Evolutionary conservation across 2,797 vertebrate species (phyloP), one percentile per base, ranked within the genome.

Genomic region (Siniperca obscura): DNA sequence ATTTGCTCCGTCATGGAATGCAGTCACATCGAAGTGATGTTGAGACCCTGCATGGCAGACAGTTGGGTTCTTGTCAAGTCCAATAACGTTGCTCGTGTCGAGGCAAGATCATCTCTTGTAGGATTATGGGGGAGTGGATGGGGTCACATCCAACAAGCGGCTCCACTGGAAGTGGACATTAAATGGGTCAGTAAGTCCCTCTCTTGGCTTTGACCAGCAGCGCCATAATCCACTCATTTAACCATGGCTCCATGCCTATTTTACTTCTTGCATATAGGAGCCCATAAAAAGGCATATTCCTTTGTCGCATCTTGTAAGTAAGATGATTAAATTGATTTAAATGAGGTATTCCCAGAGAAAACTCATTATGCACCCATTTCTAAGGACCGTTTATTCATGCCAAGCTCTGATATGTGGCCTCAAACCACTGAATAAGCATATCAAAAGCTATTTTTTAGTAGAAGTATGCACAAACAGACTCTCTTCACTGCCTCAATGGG

Each of bases 151-250:
- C 91, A 93, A 91, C 87, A 89, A 74, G 85, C 87, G 7, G 88
- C 86, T 91, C 76, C 87, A 71, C 87, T 93, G 84, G 67, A 94
- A 92, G 91, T 90, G 89, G 89, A 91, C 89, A 90, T 92, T 87
- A 95, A 93, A 93, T 94, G 91, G 91, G 93, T 94, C 93, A 93
- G 86, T 93, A 90, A 92, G 86, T 90, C 92, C 71, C 53, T 77
- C 53, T 88, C 76, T 89, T 91, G 92, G 92, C 93, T 91, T 88
- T 76, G 76, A 90, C 86, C 84, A 87, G 61, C 81, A 74, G 70
- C 62, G 16, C 61, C 46, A 74, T 93, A 93, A 94, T 94, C 91
- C 86, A 90, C 83, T 91, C 80, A 76, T 90, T 89, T 88, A 89
- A 65, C 82, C 69, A 34, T 62, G 75, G 81, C 85, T 74, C 48